Evolutionary conservation across 2,113 vertebrate genomes (phyloP).

Genomic region (Orcinus orca): DNA sequence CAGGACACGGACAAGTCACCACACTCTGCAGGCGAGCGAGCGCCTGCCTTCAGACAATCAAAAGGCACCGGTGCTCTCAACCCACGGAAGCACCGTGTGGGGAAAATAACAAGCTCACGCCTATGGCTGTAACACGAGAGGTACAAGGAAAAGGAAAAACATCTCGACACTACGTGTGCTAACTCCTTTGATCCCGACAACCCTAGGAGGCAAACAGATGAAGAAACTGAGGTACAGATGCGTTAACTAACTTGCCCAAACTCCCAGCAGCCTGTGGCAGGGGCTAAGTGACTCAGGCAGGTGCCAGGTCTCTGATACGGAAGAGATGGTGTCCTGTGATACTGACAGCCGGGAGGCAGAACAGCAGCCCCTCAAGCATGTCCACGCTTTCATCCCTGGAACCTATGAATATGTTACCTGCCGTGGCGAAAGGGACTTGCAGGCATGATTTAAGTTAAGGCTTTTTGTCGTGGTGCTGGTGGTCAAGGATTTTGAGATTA

Average conservation of each 20-base stretch:
- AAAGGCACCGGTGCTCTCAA: fast-evolving
- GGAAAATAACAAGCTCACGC: neutral
- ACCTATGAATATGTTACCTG: too few species aligned
- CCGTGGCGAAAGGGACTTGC: neutral
- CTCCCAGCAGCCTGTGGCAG: neutral
- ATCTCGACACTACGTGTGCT: neutral
- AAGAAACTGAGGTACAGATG: neutral
- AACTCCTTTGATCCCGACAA: neutral
- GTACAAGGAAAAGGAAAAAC: neutral
- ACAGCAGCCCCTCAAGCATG: too few species aligned
- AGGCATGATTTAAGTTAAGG: too few species aligned
- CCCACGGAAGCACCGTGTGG: neutral
- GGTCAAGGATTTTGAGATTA: too few species aligned
- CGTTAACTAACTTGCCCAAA: neutral
- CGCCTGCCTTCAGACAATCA: neutral
- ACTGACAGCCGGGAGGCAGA: neutral
- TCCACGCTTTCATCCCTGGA: fast-evolving
- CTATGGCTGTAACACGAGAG: neutral
- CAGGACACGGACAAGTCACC: fast-evolving
- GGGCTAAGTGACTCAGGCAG: neutral
- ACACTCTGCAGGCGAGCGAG: fast-evolving
- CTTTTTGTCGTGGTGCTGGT: neutral
- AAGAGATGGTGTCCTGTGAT: neutral
- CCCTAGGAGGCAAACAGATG: too few species aligned
- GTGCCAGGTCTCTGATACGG: neutral